Percentiles rank a stretch among this genome's conserved stretches.
Evolutionary conservation across 2,888 invertebrate species (phyloP).

Genomic region (Megalurothrips usitatus): DNA sequence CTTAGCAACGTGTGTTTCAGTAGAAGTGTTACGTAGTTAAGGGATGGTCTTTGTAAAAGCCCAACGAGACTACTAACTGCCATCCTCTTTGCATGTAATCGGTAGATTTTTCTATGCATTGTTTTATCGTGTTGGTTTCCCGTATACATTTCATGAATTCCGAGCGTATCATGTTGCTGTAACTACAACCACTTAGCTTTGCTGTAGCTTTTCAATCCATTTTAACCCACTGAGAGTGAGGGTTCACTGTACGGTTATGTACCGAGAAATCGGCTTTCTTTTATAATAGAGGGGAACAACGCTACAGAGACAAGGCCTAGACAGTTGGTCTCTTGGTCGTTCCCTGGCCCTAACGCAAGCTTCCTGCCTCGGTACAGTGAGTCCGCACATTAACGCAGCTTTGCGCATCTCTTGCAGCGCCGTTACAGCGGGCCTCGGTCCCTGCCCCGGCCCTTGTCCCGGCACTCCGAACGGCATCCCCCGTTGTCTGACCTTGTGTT

Average conservation of each 20-base stretch:
- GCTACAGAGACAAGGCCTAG: neutral
- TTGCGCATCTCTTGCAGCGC: slow-evolving; percentile 17
- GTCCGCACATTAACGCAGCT: neutral
- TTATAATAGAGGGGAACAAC: too few relatives aligned
- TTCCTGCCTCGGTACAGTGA: neutral
- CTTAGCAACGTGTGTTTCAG: neutral
- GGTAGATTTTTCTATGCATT: neutral
- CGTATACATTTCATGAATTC: neutral
- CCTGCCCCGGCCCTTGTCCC: neutral
- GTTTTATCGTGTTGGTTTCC: neutral
- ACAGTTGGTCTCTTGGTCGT: neutral
- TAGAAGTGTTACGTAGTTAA: slow-evolving; percentile 10
- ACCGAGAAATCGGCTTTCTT: neutral
- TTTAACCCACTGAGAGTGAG: neutral
- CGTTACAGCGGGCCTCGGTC: slow-evolving; percentile 1
- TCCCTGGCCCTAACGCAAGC: neutral
- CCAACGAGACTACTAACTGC: neutral
- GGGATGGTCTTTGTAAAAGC: slow-evolving; percentile 10
- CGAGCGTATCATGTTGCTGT: neutral
- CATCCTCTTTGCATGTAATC: slow-evolving; percentile 10
- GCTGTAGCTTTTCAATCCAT: neutral
- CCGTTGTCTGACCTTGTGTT: neutral
- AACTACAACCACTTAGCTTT: neutral
- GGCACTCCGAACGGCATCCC: neutral
- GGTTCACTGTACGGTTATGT: neutral